Base-by-base conservation (phyloP, 2,113 vertebrate genomes). In the Oryzias javanicus region DNA sequence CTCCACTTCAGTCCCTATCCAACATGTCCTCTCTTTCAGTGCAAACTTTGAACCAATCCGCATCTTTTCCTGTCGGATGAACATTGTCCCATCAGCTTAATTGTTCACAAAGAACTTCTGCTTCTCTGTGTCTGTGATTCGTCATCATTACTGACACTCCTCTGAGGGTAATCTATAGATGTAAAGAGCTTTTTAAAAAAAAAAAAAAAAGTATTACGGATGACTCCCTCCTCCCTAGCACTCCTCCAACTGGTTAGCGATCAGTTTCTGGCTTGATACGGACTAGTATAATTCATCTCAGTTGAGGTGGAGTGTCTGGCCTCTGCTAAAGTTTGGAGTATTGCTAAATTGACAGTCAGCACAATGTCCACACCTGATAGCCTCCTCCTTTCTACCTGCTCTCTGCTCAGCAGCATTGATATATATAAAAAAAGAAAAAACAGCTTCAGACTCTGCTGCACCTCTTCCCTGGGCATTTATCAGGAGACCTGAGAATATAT, bases 401-500 rank as follows among this genome's bases (percentile, higher is more conserved):
- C 25, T 22, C 54, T 60, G 60, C 68, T 72, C 79, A 44, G 49
- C 74, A 53, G 72, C 64, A 45, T 79, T 88, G 85, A 90, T 88
- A 86, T 88, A 87, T 83, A 47, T 35, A 12, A 19, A 47, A 47
- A 47, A 47, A 47, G 18, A 18, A 8, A 18, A n/a, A 85, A 82
- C 81, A 86, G 78, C 82, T 71, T 72, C 61, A 81, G 76, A 75
- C 80, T 78, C 80, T 77, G 55, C 77, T 55, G 55, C 44, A 29
- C 71, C 67, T 82, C 79, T 74, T 78, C 52, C 61, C 57, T 2
- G 24, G 77, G 81, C 79, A 89, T 90, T 89, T 81, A 89, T 90
- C 89, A 90, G 67, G 74, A 72, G 55, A 78, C 60, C 61, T 35
- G 76, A 70, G 79, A 79, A 84, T 85, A 91, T 90, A 89, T 88